A percentile compares a stretch with the other conserved stretches of the same genome.
phyloP scores from a whole-genome alignment of 1,140 invertebrate genomes.

The Bombus polaris region DNA sequence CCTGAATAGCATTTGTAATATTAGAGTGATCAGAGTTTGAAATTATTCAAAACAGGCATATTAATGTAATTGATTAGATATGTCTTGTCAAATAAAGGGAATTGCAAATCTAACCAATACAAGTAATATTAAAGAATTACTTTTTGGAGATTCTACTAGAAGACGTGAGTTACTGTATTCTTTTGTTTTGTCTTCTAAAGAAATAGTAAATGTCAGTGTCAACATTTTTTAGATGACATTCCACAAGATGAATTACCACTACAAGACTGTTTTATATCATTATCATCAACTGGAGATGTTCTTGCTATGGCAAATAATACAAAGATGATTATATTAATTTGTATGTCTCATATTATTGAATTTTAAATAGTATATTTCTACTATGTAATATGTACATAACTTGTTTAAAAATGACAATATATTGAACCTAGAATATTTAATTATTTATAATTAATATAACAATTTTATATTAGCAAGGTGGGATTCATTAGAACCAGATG shows the following conservation, averaged over 20 bases:
- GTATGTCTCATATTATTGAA: constrained; percentile 68
- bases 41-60: neutral
- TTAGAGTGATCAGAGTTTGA: neutral
- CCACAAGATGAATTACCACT: constrained; percentile 76
- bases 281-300: constrained; percentile 78
- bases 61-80: constrained; percentile 69
- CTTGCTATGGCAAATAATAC: constrained; percentile 76
- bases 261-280: constrained; percentile 75
- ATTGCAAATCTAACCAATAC: constrained; percentile 86
- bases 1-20: neutral
- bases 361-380: neutral
- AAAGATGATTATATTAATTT: constrained; percentile 79
- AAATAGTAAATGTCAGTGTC: constrained; percentile 81
- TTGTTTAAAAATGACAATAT: constrained; percentile 8
- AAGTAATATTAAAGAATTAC: constrained; percentile 80
- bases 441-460: neutral
- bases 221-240: constrained; percentile 82
- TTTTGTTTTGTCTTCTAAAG: constrained; percentile 86
- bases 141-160: constrained; percentile 49
- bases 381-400: neutral
- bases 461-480: constrained; percentile 78
- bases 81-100: constrained; percentile 88
- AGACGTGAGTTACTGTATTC: constrained; percentile 71
- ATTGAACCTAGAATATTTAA: neutral
- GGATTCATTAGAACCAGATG: constrained; percentile 81